Evolutionary conservation across 1,140 invertebrate genomes (phyloP).

Genomic region (Dolichoris vasculosae): DNA sequence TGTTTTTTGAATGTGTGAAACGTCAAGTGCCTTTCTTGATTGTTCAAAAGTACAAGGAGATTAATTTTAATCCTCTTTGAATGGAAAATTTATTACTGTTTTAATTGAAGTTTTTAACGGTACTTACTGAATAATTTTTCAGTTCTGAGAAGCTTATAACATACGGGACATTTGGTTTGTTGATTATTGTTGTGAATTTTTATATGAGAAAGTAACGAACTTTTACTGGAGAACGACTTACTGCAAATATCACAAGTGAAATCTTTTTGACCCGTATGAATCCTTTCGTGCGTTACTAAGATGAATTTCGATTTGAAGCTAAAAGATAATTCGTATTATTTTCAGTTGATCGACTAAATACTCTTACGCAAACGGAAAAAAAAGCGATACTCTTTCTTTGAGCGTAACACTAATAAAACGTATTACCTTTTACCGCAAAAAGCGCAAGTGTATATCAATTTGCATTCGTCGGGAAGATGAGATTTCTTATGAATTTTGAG

Average conservation of each 20-base stretch:
- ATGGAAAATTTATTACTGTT: background rate
- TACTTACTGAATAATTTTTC: slow-evolving; percentile 31
- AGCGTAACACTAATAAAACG: slow-evolving; percentile 1
- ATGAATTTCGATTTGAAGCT: slow-evolving; percentile 13
- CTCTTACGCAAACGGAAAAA: background rate
- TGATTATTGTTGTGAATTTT: slow-evolving; percentile 40
- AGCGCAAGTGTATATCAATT: slow-evolving; percentile 39
- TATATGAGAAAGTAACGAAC: slow-evolving; percentile 28
- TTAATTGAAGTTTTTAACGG: background rate
- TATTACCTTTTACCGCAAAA: slow-evolving; percentile 49
- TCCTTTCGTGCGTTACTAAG: background rate
- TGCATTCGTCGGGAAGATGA: slow-evolving; percentile 60
- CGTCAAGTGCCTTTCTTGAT: slow-evolving; percentile 12
- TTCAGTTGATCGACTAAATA: background rate
- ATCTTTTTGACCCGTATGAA: slow-evolving; percentile 34
- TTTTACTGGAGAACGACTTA: slow-evolving; percentile 31
- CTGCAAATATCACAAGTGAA: slow-evolving; percentile 14
- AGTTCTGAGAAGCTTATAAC: slow-evolving; percentile 6
- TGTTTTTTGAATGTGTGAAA: background rate
- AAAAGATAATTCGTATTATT: background rate
- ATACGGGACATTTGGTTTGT: background rate
- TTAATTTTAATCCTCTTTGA: background rate
- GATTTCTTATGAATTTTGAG: slow-evolving; percentile 61
- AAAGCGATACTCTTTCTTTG: background rate
- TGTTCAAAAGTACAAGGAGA: background rate